Evolutionary conservation across 2,113 vertebrate genomes (phyloP).

Genomic region (Hoplias malabaricus): DNA sequence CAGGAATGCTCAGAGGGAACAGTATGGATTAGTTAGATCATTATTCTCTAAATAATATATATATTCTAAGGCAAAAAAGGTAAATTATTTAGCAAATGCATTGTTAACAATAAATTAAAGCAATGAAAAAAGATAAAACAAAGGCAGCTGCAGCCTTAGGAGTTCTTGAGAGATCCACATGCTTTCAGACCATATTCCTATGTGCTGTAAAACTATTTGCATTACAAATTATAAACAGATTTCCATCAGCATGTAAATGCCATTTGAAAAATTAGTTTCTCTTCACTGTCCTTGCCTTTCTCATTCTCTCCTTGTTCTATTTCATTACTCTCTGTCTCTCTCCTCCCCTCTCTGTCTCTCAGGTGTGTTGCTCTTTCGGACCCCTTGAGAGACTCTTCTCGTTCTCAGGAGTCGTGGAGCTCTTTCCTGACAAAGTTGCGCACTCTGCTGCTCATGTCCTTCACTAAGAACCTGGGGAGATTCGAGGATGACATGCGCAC

Average conservation of each 20-base stretch:
- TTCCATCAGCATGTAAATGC: no score
- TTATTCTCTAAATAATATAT: no score
- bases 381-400: slow-evolving; percentile 95
- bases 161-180: no score
- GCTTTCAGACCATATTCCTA: no score
- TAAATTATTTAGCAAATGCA: background rate
- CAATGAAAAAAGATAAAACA: no score
- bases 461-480: slow-evolving; percentile 96
- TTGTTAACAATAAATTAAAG: no score
- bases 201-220: no score
- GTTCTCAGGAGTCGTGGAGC: slow-evolving; percentile 97
- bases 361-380: slow-evolving; percentile 96
- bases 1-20: background rate
- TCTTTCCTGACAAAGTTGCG: slow-evolving; percentile 94
- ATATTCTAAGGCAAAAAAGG: no score
- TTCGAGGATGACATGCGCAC: slow-evolving; percentile 99
- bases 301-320: background rate
- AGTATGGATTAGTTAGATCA: background rate
- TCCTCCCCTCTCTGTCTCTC: background rate
- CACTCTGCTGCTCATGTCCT: slow-evolving; percentile 96
- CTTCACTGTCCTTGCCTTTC: background rate
- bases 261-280: no score
- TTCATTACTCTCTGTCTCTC: background rate
- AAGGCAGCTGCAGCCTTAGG: no score
- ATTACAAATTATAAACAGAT: no score